These are phyloP conservation scores for Brachionus angularis DNA, from an alignment of 1,140 invertebrate genomes.

Conservation along the genomic window DNA sequence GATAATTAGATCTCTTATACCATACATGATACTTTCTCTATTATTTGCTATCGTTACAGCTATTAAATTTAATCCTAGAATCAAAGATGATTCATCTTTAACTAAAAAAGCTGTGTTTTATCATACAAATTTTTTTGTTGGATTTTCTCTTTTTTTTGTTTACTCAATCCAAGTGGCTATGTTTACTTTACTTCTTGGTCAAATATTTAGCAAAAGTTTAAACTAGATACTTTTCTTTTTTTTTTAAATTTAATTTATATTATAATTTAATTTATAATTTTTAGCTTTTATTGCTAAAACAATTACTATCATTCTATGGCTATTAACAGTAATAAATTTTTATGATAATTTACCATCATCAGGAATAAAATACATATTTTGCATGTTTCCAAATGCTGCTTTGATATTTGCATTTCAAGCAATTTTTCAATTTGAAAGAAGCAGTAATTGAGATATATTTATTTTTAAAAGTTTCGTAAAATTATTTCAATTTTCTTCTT, in stretches of 20 bases:
- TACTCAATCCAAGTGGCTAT: conserved; percentile 30
- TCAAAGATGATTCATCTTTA: neutral
- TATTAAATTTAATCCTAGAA: neutral
- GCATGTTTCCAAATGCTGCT: conserved; percentile 26
- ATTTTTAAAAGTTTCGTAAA: neutral
- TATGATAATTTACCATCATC: conserved; percentile 37
- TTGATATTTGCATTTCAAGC: conserved; percentile 36
- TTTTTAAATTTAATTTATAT: neutral
- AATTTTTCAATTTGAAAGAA: conserved; percentile 35
- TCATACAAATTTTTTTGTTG: conserved; percentile 26
- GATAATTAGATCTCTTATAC: conserved; percentile 4
- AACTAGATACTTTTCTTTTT: neutral
- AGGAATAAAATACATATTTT: conserved; percentile 38
- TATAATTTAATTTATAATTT: neutral
- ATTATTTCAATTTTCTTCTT: neutral
- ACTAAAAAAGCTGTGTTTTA: conserved; percentile 26
- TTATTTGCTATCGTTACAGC: neutral
- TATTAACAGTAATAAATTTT: conserved; percentile 35
- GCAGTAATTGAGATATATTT: neutral
- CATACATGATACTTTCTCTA: conserved; percentile 7
- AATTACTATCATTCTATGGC: conserved; percentile 26
- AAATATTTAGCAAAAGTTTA: conserved; percentile 42
- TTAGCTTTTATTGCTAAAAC: conserved; percentile 41
- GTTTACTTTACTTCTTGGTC: conserved; percentile 13
- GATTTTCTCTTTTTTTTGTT: conserved; percentile 33